phyloP scores from a whole-genome alignment of 1,140 invertebrate species.

The Drosophila yakuba region DNA sequence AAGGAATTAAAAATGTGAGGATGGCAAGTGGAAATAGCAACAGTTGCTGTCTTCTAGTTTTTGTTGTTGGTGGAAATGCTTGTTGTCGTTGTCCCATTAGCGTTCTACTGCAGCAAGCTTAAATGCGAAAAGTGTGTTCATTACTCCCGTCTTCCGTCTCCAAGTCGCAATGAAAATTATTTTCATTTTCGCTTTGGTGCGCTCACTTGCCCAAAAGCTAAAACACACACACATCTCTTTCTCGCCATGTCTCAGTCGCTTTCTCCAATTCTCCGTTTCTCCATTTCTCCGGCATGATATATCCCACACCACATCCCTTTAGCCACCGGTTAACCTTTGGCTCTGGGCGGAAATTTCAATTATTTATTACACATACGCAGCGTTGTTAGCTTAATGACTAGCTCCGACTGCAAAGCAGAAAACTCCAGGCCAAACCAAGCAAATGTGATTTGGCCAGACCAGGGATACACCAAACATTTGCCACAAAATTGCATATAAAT shows the following conservation, averaged over 20 bases:
- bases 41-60: conserved; percentile 66
- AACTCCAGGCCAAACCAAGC: conserved; percentile 20
- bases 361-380: conserved; percentile 78
- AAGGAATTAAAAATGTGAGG: conserved; percentile 81
- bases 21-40: conserved; percentile 63
- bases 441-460: conserved; percentile 42
- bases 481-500: conserved; percentile 46
- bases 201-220: conserved; percentile 78
- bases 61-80: conserved; percentile 16
- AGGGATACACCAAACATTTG: conserved; percentile 32
- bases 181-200: conserved; percentile 78
- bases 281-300: conserved; percentile 11
- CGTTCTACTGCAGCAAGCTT: conserved; percentile 69
- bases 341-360: conserved; percentile 71
- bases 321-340: conserved; percentile 51
- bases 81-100: conserved; percentile 72
- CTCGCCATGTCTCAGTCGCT: conserved; percentile 20
- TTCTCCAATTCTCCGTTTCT: conserved; percentile 13
- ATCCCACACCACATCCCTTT: background rate
- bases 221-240: conserved; percentile 32
- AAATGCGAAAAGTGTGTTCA: conserved; percentile 83
- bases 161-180: conserved; percentile 74
- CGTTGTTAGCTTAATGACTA: conserved; percentile 72
- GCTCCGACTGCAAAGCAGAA: conserved; percentile 35
- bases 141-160: conserved; percentile 46